Conservation (phyloP, 2,888 invertebrate species). For the Clanis bilineata region DNA sequence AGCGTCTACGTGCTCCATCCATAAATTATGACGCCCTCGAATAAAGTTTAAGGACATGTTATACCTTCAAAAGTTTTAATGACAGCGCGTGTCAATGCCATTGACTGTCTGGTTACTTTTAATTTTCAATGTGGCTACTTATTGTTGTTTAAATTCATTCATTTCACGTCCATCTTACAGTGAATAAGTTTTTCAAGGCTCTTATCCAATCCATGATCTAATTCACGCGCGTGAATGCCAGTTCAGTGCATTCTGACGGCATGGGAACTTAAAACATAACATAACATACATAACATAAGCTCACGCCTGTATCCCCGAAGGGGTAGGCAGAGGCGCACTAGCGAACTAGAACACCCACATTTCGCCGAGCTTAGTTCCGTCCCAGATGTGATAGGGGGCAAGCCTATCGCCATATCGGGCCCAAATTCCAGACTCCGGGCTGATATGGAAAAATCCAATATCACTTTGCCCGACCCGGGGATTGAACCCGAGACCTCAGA, state of each 20-base stretch:
- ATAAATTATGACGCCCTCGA: conserved; percentile 29
- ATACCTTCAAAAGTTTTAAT: conserved; percentile 16
- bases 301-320: too few species aligned
- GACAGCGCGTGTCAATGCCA: conserved; percentile 17
- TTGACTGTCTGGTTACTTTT: neutral
- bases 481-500: too few species aligned
- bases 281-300: too few species aligned
- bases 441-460: too few species aligned
- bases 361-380: too few species aligned
- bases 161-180: conserved; percentile 4
- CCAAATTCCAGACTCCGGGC: too few species aligned
- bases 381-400: too few species aligned
- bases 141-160: neutral
- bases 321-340: too few species aligned
- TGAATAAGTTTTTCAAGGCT: neutral
- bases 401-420: too few species aligned
- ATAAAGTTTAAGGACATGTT: conserved; percentile 33
- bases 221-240: neutral
- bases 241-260: neutral
- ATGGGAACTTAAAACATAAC: neutral
- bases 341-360: too few species aligned
- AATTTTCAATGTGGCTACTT: neutral
- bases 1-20: conserved; percentile 25
- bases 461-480: too few species aligned
- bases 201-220: conserved; percentile 4